Evolutionary conservation across 2,797 vertebrate genomes (phyloP), one percentile per base, ranked within the genome.

Genomic region (Jordanella pulchra): DNA sequence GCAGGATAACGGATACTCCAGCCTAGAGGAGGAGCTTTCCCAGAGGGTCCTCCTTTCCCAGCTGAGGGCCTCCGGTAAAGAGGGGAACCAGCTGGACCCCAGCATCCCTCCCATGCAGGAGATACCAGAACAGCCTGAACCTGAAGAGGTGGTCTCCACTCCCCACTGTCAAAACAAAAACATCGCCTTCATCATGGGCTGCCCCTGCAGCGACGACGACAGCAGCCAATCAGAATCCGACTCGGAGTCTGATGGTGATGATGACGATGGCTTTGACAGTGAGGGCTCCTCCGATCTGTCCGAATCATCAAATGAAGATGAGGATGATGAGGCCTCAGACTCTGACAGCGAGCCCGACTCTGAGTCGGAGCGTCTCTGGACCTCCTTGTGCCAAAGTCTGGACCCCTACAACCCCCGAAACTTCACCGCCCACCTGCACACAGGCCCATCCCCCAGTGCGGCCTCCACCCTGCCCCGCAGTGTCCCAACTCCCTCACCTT

Each of bases 151-250:
- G 50, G 70, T 0, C 0, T 0, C 77, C 17, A 72, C 86, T 2
- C 95, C 95, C 0, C 86, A 67, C 0, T 98, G 97, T 66, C 92
- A 92, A 4, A 99, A 99, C 89, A 96, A 92, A 67, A 48, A 94
- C n/a, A 99, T 99, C n/a, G 95, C 96, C 72, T 99, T 95, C 85
- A 99, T 99, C 83, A 94, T 99, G 90, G 97, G 98, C 14, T 95
- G 95, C 67, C 91, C 91, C 4, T 93, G 93, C 79, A 96, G 96
- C 0, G 96, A 94, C 0, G 55, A 58, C 0, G 95, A 95, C 50
- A 88, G 95, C 70, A 94, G 90, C 2, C 89, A 80, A 0, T 94
- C 76, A 3, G 94, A 55, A 11, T 14, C 54, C 1, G 30, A 91
- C 84, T 89, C 87, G 35, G 90, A 80, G 7, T 56, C 39, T 0